Evolutionary conservation across 2,113 vertebrate genomes (phyloP), one percentile per base, ranked within the genome.

Genomic region (Donacobius atricapilla): DNA sequence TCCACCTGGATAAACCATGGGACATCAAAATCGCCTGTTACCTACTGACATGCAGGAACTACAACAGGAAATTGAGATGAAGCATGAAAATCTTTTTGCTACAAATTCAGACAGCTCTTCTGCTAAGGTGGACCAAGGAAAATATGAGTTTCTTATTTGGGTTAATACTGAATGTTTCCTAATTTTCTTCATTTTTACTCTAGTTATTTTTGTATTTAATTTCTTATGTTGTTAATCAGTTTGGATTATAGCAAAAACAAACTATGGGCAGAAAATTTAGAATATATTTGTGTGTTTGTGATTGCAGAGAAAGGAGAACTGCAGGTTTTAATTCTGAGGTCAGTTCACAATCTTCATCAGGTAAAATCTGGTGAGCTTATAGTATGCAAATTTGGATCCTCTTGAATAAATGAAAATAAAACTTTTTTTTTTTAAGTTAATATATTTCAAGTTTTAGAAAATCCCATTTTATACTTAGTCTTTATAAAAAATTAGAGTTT

Each of bases 391-490:
- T 15, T 54, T 73, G 6, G 5, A 9, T n/a, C 25, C 22, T 40
- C 4, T 80, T 21, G 42, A 78, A 87, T 58, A 81, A 85, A 86
- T 77, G 61, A 77, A 91, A 87, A 68, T 40, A 42, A 54, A 84
- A 53, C 6, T 48, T 27, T 1, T 40, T 63, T 68, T 68, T 69
- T 69, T 64, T 11, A 27, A 89, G 24, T 53, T 53, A 72, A 51
- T 21, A 4, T 42, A 60, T 89, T 83, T 75, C 8, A 64, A 42
- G 13, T 47, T 79, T 90, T 42, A 3, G 50, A 73, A 83, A 63
- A 82, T 65, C 17, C 15, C 33, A 61, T 78, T 96, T 95, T 94
- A 96, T 86, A 95, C 78, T 84, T 71, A 85, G 71, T 58, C 68
- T 81, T 60, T 60, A 57, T 39, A 80, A 95, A 91, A 91, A 82